Evolutionary conservation across 1,140 invertebrate genomes (phyloP).

Genomic region (Brachionus manjavacas): DNA sequence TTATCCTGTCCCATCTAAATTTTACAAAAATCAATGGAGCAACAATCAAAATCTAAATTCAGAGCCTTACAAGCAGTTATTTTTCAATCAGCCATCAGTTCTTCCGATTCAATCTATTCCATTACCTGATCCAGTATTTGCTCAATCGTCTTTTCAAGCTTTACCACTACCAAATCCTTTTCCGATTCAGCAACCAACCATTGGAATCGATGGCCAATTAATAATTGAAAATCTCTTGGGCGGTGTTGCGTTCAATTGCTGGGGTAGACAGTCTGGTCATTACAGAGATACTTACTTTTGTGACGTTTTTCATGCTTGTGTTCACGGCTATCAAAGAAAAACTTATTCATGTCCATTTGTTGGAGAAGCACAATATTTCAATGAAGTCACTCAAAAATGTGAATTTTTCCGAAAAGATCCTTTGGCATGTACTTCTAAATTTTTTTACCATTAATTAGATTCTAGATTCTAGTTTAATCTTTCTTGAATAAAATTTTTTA

Average conservation of each 20-base stretch:
- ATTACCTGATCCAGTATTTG: not conserved
- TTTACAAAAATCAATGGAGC: not conserved
- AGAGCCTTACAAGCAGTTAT: not conserved
- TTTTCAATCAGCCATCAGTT: not conserved
- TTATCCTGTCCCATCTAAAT: not conserved
- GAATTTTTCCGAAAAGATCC: conserved; percentile 20
- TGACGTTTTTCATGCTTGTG: conserved; percentile 43
- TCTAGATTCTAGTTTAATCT: not conserved
- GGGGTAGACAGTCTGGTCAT: conserved; percentile 4
- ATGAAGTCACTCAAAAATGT: conserved; percentile 19
- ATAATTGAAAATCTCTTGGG: conserved; percentile 25
- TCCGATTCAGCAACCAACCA: conserved; percentile 1
- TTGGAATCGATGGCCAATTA: not conserved
- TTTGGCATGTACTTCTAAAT: not conserved
- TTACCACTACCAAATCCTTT: not conserved
- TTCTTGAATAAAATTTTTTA: not conserved
- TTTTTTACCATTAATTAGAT: not conserved
- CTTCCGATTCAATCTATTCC: not conserved
- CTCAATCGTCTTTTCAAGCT: not conserved
- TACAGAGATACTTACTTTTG: conserved; percentile 12
- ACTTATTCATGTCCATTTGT: conserved; percentile 13
- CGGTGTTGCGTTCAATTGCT: conserved; percentile 34
- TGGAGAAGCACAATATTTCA: conserved; percentile 26
- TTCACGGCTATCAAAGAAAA: conserved; percentile 10
- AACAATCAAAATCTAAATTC: not conserved